These are phyloP conservation scores for Phrixothrix hirtus DNA, from an alignment of 2,888 invertebrate species.

Conservation along the genomic window DNA sequence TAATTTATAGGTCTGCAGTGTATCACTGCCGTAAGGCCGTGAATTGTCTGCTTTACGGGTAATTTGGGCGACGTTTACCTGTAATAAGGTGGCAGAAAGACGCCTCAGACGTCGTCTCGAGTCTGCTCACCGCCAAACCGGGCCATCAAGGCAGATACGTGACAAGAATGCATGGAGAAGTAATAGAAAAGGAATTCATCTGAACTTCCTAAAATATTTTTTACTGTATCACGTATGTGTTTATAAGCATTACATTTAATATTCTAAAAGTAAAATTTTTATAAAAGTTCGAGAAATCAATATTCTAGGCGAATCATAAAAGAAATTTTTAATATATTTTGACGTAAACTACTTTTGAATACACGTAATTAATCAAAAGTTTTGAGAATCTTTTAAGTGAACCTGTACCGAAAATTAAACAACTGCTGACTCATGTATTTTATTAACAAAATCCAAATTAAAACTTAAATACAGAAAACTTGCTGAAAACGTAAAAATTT, in stretches of 20 bases:
- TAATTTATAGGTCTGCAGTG: slow-evolving; percentile 18
- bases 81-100: slow-evolving; percentile 33
- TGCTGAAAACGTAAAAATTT: slow-evolving; percentile 9
- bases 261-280: neutral
- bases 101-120: slow-evolving; percentile 34
- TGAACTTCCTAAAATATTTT: slow-evolving; percentile 25
- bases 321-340: no score
- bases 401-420: slow-evolving; percentile 10
- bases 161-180: slow-evolving; percentile 34
- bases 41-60: slow-evolving; percentile 31
- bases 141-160: slow-evolving; percentile 37
- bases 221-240: slow-evolving; percentile 13
- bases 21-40: slow-evolving; percentile 23
- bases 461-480: slow-evolving; percentile 13
- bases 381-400: slow-evolving; percentile 11
- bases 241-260: no score
- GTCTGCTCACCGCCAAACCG: slow-evolving; percentile 36
- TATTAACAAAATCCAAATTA: slow-evolving; percentile 18
- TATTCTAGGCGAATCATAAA: no score
- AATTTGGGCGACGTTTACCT: slow-evolving; percentile 34
- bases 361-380: slow-evolving; percentile 13
- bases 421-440: slow-evolving; percentile 15
- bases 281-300: no score
- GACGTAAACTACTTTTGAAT: slow-evolving; percentile 5
- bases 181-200: slow-evolving; percentile 34